Evolutionary conservation across 1,140 invertebrate genomes (phyloP).

Genomic region (Dinoponera quadriceps): DNA sequence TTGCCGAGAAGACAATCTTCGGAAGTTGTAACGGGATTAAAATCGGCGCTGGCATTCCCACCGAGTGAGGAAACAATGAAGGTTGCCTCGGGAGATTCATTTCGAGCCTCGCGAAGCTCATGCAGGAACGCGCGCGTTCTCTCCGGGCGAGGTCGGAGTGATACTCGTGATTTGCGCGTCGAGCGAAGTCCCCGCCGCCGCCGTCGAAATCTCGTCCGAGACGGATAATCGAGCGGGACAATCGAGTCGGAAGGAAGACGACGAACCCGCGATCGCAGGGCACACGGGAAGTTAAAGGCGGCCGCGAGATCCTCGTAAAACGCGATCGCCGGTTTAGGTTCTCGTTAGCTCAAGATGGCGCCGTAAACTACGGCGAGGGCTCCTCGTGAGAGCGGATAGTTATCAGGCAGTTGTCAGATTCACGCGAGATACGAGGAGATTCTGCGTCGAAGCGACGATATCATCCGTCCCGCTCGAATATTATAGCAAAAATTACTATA

Average conservation of each 20-base stretch:
- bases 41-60: conserved; percentile 41
- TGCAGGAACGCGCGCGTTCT: background rate
- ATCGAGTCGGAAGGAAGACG: background rate
- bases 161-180: too few relatives aligned
- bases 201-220: background rate
- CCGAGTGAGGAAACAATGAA: conserved; percentile 50
- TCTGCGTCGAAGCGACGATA: too few relatives aligned
- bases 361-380: background rate
- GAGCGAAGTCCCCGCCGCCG: background rate
- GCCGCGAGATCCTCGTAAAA: conserved; percentile 30
- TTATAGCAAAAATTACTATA: too few relatives aligned
- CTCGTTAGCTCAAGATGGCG: conserved; percentile 23
- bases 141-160: background rate
- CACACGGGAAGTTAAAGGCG: conserved; percentile 10
- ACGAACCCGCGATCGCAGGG: conserved; percentile 34
- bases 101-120: conserved; percentile 30
- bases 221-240: background rate
- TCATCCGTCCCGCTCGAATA: too few relatives aligned
- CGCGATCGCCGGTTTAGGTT: background rate
- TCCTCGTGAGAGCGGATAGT: conserved; percentile 6
- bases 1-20: conserved; percentile 44
- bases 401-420: conserved; percentile 28
- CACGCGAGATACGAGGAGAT: background rate
- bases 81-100: conserved; percentile 19
- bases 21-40: conserved; percentile 44